Percentiles rank a stretch among this genome's conserved stretches.
Evolutionary conservation across 2,888 invertebrate species (phyloP).

Genomic region (Drosophila borborema): DNA sequence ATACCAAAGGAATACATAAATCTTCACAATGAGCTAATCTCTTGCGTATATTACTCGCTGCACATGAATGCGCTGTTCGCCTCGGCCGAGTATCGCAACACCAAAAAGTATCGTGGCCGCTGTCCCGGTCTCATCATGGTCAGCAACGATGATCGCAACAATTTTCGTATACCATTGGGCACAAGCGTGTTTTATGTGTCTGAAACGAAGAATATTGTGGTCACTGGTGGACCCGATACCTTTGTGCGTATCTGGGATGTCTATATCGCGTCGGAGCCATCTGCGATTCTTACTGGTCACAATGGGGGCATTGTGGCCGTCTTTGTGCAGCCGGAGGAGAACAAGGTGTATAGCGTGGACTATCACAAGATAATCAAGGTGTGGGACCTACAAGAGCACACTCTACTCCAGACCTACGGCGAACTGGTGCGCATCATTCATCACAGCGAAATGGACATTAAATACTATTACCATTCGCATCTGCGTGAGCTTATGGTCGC

Average conservation of each 20-base stretch:
- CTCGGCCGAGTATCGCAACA: slow-evolving; percentile 87
- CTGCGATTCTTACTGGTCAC: slow-evolving; percentile 89
- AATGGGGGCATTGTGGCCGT: slow-evolving; percentile 89
- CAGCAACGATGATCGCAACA: slow-evolving; percentile 72
- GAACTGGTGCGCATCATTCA: slow-evolving; percentile 88
- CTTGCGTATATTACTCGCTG: slow-evolving; percentile 89
- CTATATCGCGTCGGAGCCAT: slow-evolving; percentile 89
- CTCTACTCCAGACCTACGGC: slow-evolving; percentile 89
- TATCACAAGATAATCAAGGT: slow-evolving; percentile 90
- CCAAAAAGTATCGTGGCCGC: slow-evolving; percentile 81
- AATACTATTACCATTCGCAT: slow-evolving; percentile 88
- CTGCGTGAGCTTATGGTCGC: slow-evolving; percentile 89
- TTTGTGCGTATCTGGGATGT: slow-evolving; percentile 92
- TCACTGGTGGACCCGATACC: slow-evolving; percentile 92
- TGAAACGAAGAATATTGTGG: slow-evolving; percentile 87
- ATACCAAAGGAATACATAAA: slow-evolving; percentile 86
- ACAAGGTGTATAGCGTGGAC: slow-evolving; percentile 90
- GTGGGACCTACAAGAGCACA: slow-evolving; percentile 90
- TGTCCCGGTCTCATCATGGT: slow-evolving; percentile 80
- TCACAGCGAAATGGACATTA: slow-evolving; percentile 87
- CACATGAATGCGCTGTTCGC: slow-evolving; percentile 89
- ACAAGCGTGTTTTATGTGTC: slow-evolving; percentile 88
- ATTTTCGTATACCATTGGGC: slow-evolving; percentile 85
- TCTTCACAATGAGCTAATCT: slow-evolving; percentile 89
- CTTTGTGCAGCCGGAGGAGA: slow-evolving; percentile 88